Conservation (phyloP, 2,113 vertebrate genomes). For the Neoarius graeffei region DNA sequence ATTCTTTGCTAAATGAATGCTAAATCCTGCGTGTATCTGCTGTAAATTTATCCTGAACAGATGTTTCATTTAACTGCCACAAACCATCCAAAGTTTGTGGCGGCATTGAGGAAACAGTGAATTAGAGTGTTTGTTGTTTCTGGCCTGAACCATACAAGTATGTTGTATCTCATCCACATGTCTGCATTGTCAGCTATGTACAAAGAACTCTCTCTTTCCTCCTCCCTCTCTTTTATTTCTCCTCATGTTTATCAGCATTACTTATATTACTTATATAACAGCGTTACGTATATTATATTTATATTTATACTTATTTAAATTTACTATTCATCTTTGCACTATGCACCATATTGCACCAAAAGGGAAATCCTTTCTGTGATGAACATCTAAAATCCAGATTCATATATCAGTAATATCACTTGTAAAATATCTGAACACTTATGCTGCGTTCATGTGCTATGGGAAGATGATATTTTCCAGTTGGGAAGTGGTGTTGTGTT, state of each 20-base stretch:
- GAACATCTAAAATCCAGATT: no score
- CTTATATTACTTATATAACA: no score
- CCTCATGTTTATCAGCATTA: constrained; percentile 41
- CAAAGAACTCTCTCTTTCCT: constrained; percentile 16
- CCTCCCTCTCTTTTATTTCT: constrained; percentile 22
- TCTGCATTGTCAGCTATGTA: constrained; percentile 12
- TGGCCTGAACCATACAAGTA: background rate
- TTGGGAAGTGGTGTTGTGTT: no score
- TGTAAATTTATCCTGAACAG: background rate
- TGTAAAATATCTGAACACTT: no score
- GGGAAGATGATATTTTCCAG: no score
- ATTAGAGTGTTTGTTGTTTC: background rate
- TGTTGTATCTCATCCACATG: constrained; percentile 1
- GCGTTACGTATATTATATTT: no score
- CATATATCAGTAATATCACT: no score
- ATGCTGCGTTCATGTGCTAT: no score
- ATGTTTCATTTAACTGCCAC: background rate
- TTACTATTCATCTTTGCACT: no score
- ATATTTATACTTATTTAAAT: no score
- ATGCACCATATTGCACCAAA: no score
- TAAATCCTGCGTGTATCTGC: background rate
- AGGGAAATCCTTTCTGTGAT: no score
- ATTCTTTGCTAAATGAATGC: background rate
- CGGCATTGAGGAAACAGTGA: background rate
- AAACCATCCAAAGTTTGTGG: background rate